These are phyloP conservation scores for Cotesia vestalis DNA, from an alignment of 1,140 invertebrate species.

Conservation along the genomic window DNA sequence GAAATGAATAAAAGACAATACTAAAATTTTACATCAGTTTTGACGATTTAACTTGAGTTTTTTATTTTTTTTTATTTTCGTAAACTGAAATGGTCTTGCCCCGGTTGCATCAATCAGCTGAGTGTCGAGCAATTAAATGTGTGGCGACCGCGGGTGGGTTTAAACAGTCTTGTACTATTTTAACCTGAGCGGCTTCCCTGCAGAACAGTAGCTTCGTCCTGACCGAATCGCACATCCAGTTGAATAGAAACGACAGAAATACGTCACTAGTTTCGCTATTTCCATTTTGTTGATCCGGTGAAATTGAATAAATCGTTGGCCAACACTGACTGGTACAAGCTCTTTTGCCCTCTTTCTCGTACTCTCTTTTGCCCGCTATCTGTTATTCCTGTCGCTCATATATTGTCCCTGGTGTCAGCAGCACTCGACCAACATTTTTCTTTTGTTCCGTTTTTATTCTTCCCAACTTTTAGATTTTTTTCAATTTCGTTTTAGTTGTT, in stretches of 20 bases:
- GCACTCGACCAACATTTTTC: constrained; percentile 5
- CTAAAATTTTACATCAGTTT: not conserved
- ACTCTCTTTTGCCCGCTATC: not conserved
- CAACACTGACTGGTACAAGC: constrained; percentile 15
- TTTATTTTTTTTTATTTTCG: constrained; percentile 1
- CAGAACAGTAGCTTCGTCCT: not conserved
- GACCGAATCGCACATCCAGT: not conserved
- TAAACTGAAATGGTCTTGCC: not conserved
- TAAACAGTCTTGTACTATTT: constrained; percentile 21
- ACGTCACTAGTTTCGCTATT: constrained; percentile 10
- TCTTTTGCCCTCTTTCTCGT: not conserved
- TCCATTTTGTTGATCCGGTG: constrained; percentile 22
- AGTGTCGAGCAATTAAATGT: constrained; percentile 35
- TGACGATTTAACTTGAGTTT: not conserved
- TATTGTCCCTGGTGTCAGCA: constrained; percentile 7
- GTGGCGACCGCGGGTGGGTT: not conserved
- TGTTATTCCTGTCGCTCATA: constrained; percentile 1
- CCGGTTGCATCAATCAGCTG: constrained; percentile 19
- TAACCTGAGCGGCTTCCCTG: not conserved
- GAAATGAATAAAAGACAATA: too few species aligned
- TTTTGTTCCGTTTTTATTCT: constrained; percentile 11
- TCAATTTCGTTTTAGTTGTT: constrained; percentile 14
- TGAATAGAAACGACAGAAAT: not conserved
- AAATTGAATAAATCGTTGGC: constrained; percentile 30
- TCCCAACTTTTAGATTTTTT: constrained; percentile 15